phyloP scores from a whole-genome alignment of 1,140 invertebrate species.

The silkworm (Bombyx mori) region DNA sequence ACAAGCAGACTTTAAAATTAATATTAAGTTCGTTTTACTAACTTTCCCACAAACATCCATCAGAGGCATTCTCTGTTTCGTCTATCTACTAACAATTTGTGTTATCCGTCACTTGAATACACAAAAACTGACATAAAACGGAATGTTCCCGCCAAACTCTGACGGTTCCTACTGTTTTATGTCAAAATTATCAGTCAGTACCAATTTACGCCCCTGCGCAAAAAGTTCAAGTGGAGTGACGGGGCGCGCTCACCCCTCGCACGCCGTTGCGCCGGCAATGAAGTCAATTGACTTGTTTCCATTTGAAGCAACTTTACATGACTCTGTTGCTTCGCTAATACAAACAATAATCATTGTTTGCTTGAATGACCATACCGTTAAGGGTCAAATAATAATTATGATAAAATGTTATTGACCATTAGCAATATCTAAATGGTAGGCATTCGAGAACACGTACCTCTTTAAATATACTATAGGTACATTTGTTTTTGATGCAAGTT shows the following conservation, averaged over 20 bases:
- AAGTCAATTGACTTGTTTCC: conserved; percentile 54
- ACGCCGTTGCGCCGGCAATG: conserved; percentile 9
- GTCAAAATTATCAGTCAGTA: conserved; percentile 62
- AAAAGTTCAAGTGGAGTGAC: conserved; percentile 48
- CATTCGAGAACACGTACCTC: no score
- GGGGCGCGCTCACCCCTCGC: conserved; percentile 33
- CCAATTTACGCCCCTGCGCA: conserved; percentile 55
- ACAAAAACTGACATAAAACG: conserved; percentile 58
- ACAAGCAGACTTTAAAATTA: background rate
- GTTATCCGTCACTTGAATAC: conserved; percentile 36
- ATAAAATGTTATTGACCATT: no score
- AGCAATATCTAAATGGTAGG: no score
- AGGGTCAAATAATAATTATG: no score
- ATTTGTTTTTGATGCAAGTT: no score
- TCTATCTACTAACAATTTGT: background rate
- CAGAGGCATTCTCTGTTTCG: no score
- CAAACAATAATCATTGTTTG: conserved; percentile 1
- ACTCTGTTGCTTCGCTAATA: conserved; percentile 6
- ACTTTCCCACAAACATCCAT: no score
- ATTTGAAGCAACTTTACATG: conserved; percentile 34
- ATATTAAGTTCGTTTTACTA: background rate
- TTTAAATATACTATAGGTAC: no score
- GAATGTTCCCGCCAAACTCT: conserved; percentile 34
- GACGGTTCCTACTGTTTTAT: conserved; percentile 62
- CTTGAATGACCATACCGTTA: no score